Percentiles rank a stretch among this genome's conserved stretches.
These are phyloP conservation scores for Ostrea edulis DNA, from an alignment of 1,140 invertebrate species.

Conservation along the genomic window DNA sequence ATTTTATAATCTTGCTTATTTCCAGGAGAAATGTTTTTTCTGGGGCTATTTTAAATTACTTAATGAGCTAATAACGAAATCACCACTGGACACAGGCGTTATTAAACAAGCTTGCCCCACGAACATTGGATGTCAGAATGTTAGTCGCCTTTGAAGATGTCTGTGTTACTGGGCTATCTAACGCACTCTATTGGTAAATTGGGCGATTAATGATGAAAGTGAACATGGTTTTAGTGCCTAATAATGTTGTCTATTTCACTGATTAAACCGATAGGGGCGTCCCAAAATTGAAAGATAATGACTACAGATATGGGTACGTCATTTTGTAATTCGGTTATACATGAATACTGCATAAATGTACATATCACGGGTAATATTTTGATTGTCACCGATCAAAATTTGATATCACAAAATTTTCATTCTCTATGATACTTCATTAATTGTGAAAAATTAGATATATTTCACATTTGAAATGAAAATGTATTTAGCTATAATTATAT, in stretches of 20 bases:
- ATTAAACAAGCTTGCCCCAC: background rate
- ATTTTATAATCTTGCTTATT: background rate
- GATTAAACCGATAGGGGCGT: background rate
- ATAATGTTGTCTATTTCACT: conserved; percentile 26
- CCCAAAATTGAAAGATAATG: background rate
- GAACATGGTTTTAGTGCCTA: background rate
- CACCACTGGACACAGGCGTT: background rate
- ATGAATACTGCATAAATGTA: background rate
- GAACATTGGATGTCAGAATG: background rate
- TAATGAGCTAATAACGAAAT: background rate
- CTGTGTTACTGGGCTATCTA: background rate
- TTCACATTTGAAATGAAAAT: too few relatives aligned
- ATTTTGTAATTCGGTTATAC: background rate
- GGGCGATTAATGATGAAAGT: conserved; percentile 7
- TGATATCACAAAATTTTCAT: too few relatives aligned
- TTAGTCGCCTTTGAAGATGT: conserved; percentile 11
- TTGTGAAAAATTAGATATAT: too few relatives aligned
- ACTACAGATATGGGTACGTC: background rate
- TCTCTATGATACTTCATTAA: too few relatives aligned
- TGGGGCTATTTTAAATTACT: background rate
- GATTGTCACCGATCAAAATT: too few relatives aligned
- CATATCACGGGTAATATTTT: too few relatives aligned
- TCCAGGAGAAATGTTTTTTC: background rate
- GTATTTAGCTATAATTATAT: too few relatives aligned
- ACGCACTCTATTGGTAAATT: background rate